These are phyloP conservation scores for Melanogrammus aeglefinus DNA, from an alignment of 2,797 vertebrate species.

Conservation along the genomic window DNA sequence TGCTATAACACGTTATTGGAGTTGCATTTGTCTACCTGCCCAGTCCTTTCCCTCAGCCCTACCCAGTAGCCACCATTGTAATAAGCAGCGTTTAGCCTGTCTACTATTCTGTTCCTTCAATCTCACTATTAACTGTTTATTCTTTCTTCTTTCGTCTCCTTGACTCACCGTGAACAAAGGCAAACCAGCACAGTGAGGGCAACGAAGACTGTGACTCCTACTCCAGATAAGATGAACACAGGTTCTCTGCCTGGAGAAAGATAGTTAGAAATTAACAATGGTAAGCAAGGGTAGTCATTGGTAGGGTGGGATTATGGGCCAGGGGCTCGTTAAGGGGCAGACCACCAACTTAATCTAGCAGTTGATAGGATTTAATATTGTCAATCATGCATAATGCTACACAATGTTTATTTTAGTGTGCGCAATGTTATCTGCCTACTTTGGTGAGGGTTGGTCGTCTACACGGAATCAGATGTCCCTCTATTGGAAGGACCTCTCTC, in stretches of 20 bases:
- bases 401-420: not conserved
- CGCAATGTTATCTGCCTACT: too few relatives aligned
- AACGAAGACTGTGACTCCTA: slow-evolving; percentile 31
- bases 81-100: not conserved
- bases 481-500: too few relatives aligned
- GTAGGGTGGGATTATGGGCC: not conserved
- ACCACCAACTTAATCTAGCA: not conserved
- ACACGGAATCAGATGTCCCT: too few relatives aligned
- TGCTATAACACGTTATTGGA: too few relatives aligned
- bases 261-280: not conserved
- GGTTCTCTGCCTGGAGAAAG: not conserved
- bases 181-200: slow-evolving; percentile 10
- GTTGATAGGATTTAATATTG: not conserved
- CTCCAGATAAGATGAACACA: slow-evolving; percentile 27
- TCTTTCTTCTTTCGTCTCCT: not conserved
- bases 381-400: not conserved
- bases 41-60: not conserved
- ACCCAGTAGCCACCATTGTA: not conserved
- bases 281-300: not conserved
- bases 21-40: too few relatives aligned
- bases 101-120: not conserved
- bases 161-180: slow-evolving; percentile 56
- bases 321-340: not conserved
- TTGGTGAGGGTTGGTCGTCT: too few relatives aligned
- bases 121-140: not conserved